Evolutionary conservation across 2,113 vertebrate genomes (phyloP), one percentile per base, ranked within the genome.

Genomic region (Vidua macroura): DNA sequence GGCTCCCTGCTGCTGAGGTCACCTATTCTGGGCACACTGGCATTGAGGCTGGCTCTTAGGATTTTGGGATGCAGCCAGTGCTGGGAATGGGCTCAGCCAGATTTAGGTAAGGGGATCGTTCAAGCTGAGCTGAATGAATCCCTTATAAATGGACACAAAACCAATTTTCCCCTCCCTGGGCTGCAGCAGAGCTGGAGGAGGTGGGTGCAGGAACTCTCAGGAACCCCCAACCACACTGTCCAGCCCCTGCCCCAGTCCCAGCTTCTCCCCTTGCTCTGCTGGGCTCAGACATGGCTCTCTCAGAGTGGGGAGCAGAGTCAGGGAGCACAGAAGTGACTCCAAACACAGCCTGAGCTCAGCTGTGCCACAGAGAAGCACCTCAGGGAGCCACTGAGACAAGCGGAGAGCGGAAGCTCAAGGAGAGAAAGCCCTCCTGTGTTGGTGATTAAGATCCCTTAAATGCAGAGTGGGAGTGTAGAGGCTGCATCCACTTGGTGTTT

Each of bases 151-250:
- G 2, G 30, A 11, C 62, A 58, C 4, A 5, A 49, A 67, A 39
- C 3, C 0, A 2, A 4, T 63, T 87, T 83, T 49, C 22, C 4
- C 11, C 8, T 84, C 31, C 39, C 13, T 35, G 7, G 11, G 16
- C 49, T 46, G 28, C 9, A 31, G 53, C 16, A 55, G 66, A 67
- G 43, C 18, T 35, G 60, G 23, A 80, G 30, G 7, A 3, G 15
- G 2, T 1, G 33, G n/a, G 11, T 4, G 0, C 16, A 52, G 76
- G 28, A 68, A 3, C 24, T 27, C 9, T 3, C 18, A 73, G 52
- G 35, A 68, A 3, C 8, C 5, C 6, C 4, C 31, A 63, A 0
- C 15, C 28, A 9, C 0, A 0, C 48, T 67, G 35, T 53, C 15
- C 10, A 17, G 1, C 9, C 53, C 56, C 35, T 43, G 22, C 3